Conservation (phyloP, 2,797 vertebrate genomes). For the Anabas testudineus region DNA sequence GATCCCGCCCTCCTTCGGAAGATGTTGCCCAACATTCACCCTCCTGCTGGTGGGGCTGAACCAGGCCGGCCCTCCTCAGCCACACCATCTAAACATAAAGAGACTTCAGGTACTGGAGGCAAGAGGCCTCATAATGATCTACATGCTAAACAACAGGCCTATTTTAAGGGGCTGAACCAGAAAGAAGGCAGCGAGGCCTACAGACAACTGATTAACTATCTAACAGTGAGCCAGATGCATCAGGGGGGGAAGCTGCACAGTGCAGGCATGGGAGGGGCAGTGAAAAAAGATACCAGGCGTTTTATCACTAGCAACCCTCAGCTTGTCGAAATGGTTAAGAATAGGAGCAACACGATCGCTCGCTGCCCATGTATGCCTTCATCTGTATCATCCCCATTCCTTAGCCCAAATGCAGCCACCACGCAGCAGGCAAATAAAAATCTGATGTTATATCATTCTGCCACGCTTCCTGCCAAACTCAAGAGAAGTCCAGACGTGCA, state of each 20-base stretch:
- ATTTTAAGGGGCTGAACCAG: slow-evolving; percentile 75
- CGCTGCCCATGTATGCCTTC: slow-evolving; percentile 83
- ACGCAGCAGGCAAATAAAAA: slow-evolving; percentile 64
- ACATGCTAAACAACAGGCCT: slow-evolving; percentile 78
- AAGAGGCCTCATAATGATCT: slow-evolving; percentile 81
- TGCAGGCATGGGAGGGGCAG: slow-evolving; percentile 79
- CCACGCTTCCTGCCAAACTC: slow-evolving; percentile 86
- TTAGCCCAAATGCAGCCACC: slow-evolving; percentile 67
- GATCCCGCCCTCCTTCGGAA: slow-evolving; percentile 92
- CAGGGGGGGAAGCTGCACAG: slow-evolving; percentile 83
- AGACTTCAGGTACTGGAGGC: slow-evolving; percentile 90
- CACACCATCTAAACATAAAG: slow-evolving; percentile 91
- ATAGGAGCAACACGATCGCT: slow-evolving; percentile 73
- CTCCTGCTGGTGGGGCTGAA: slow-evolving; percentile 85
- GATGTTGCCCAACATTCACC: slow-evolving; percentile 92
- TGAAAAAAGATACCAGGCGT: slow-evolving; percentile 81
- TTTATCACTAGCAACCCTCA: slow-evolving; percentile 82
- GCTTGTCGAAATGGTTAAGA: slow-evolving; percentile 82
- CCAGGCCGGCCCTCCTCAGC: slow-evolving; percentile 87
- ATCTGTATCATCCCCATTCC: slow-evolving; percentile 73
- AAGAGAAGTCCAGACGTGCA: slow-evolving; percentile 81
- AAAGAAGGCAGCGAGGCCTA: slow-evolving; percentile 84
- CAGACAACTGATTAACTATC: slow-evolving; percentile 83
- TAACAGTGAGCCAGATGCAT: slow-evolving; percentile 86
- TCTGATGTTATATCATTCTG: slow-evolving; percentile 74